phyloP scores from a whole-genome alignment of 2,888 invertebrate species.

The Deroplatys truncata region DNA sequence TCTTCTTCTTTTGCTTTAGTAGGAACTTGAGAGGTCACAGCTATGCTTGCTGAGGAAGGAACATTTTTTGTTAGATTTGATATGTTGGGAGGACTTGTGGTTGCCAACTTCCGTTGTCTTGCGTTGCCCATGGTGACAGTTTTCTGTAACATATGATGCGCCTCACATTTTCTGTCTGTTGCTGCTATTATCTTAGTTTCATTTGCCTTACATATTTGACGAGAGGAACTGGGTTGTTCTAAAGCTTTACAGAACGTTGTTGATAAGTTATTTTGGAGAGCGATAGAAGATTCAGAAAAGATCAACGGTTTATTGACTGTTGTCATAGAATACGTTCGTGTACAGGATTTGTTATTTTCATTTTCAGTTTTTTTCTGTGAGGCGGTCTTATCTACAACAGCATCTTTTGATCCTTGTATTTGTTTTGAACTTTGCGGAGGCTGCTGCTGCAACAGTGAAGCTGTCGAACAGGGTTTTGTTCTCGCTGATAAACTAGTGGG shows the following conservation, averaged over 20 bases:
- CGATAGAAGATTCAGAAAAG: background rate
- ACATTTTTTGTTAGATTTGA: constrained; percentile 9
- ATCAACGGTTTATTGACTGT: background rate
- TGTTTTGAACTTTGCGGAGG: background rate
- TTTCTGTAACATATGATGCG: background rate
- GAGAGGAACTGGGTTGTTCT: background rate
- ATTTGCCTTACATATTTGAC: background rate
- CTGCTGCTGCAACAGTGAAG: background rate
- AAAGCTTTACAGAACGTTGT: background rate
- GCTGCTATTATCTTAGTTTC: background rate
- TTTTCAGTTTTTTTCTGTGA: background rate
- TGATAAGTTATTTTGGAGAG: background rate
- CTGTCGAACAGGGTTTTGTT: background rate
- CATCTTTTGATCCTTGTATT: background rate
- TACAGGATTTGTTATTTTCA: background rate
- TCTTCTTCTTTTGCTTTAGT: background rate
- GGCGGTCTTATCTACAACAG: background rate
- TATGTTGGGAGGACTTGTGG: constrained; percentile 23
- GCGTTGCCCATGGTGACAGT: background rate
- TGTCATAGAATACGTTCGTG: background rate
- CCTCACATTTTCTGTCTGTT: background rate
- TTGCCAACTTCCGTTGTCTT: constrained; percentile 24
- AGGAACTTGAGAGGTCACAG: background rate
- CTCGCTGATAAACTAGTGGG: background rate
- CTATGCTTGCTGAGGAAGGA: background rate